Conservation (phyloP, 64 coral and sea anemone genomes). For the Montipora foliosa region DNA sequence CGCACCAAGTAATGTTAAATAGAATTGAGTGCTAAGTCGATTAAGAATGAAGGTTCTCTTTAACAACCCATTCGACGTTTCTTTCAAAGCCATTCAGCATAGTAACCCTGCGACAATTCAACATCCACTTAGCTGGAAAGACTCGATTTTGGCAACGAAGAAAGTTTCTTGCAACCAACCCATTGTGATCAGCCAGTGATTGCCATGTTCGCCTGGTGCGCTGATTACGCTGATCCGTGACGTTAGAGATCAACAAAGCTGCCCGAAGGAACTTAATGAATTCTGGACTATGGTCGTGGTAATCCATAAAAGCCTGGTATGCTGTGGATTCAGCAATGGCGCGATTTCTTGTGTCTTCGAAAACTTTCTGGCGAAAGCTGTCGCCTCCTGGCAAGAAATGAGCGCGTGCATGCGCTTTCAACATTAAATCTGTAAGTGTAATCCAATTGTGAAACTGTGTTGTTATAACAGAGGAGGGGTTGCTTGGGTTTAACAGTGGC, state of each 20-base stretch:
- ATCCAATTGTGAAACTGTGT: conserved; percentile 48
- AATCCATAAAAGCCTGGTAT: conserved; percentile 7
- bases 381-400: not conserved
- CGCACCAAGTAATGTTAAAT: no score
- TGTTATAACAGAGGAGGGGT: conserved; percentile 31
- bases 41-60: not conserved
- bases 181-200: conserved; percentile 38
- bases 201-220: conserved; percentile 2
- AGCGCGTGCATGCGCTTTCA: not conserved
- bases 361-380: conserved; percentile 15
- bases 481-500: conserved; percentile 43
- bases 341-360: conserved; percentile 25
- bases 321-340: conserved; percentile 4
- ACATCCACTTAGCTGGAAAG: conserved; percentile 32
- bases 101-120: conserved; percentile 41
- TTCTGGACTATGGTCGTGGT: conserved; percentile 7
- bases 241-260: not conserved
- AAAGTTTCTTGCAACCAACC: conserved; percentile 39
- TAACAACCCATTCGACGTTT: conserved; percentile 57
- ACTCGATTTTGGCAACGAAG: conserved; percentile 38
- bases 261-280: conserved; percentile 26
- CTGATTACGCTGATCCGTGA: not conserved
- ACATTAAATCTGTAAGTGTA: not conserved
- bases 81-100: conserved; percentile 28
- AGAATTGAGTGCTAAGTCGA: no score